phyloP scores from a whole-genome alignment of 2,888 invertebrate species.

The Crioceris asparagi region DNA sequence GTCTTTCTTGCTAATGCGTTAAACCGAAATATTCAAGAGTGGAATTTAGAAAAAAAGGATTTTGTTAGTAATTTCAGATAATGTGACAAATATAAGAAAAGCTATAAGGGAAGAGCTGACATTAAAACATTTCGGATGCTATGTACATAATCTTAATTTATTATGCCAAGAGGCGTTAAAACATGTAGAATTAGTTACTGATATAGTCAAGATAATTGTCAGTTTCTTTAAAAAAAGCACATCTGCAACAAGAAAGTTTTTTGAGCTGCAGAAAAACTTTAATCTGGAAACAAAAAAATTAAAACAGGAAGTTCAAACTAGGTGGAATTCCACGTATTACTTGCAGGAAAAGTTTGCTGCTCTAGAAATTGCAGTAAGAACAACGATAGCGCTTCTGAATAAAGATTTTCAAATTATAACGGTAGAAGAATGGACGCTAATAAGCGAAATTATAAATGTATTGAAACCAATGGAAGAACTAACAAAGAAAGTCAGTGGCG shows the following conservation, averaged over 20 bases:
- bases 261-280: not conserved
- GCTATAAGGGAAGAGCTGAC: slow-evolving; percentile 15
- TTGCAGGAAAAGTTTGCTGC: slow-evolving; percentile 14
- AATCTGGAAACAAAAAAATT: slow-evolving; percentile 10
- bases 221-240: slow-evolving; percentile 22
- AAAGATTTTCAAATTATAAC: slow-evolving; percentile 12
- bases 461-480: slow-evolving; percentile 18
- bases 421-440: slow-evolving; percentile 16
- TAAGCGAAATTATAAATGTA: slow-evolving; percentile 13
- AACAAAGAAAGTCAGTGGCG: slow-evolving; percentile 16
- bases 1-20: slow-evolving; percentile 5
- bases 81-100: slow-evolving; percentile 24
- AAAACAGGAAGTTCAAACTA: slow-evolving; percentile 15
- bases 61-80: slow-evolving; percentile 23
- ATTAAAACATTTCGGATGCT: slow-evolving; percentile 22
- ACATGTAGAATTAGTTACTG: slow-evolving; percentile 1
- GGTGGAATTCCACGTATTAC: slow-evolving; percentile 19
- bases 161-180: slow-evolving; percentile 17
- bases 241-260: slow-evolving; percentile 11
- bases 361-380: slow-evolving; percentile 16
- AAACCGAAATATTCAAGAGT: slow-evolving; percentile 18
- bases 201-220: slow-evolving; percentile 19
- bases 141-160: slow-evolving; percentile 25
- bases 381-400: slow-evolving; percentile 15
- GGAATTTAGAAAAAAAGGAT: slow-evolving; percentile 23